Percentiles rank a stretch among this genome's conserved stretches.
These are phyloP conservation scores for Anoplopoma fimbria DNA, from an alignment of 2,113 vertebrate species.

Conservation along the genomic window DNA sequence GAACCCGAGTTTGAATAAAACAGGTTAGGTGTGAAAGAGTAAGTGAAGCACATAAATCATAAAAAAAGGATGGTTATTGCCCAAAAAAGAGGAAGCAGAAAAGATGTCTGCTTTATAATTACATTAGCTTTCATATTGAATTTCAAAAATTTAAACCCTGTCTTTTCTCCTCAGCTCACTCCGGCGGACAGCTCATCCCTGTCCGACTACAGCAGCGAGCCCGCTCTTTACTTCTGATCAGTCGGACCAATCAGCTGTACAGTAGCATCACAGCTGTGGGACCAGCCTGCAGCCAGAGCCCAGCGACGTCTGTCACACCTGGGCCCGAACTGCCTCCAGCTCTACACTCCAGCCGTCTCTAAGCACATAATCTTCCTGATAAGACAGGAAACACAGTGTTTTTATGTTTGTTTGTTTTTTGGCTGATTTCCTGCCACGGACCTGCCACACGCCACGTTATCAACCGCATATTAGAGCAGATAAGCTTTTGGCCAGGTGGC, in stretches of 20 bases:
- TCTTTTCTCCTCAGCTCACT: constrained; percentile 86
- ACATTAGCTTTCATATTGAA: not conserved
- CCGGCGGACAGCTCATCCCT: constrained; percentile 90
- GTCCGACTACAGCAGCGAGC: constrained; percentile 95
- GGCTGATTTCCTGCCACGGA: constrained; percentile 59
- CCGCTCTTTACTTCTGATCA: constrained; percentile 95
- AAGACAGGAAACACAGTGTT: constrained; percentile 15
- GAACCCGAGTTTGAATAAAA: not conserved
- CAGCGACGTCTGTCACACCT: not conserved
- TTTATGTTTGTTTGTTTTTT: too few species aligned
- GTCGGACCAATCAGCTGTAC: constrained; percentile 49
- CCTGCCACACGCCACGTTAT: constrained; percentile 30
- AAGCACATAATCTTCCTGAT: constrained; percentile 66
- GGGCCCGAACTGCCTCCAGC: constrained; percentile 34
- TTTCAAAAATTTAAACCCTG: not conserved
- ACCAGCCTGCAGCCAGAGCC: constrained; percentile 36
- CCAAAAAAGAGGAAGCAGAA: not conserved
- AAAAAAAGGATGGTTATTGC: not conserved
- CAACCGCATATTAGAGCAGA: constrained; percentile 18
- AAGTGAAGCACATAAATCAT: not conserved
- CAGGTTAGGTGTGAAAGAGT: not conserved
- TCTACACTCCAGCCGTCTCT: constrained; percentile 45
- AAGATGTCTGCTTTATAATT: not conserved
- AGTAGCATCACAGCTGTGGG: constrained; percentile 54
- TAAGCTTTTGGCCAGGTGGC: not conserved